phyloP scores from a whole-genome alignment of 2,113 vertebrate genomes.

The Catharus bicknelli region DNA sequence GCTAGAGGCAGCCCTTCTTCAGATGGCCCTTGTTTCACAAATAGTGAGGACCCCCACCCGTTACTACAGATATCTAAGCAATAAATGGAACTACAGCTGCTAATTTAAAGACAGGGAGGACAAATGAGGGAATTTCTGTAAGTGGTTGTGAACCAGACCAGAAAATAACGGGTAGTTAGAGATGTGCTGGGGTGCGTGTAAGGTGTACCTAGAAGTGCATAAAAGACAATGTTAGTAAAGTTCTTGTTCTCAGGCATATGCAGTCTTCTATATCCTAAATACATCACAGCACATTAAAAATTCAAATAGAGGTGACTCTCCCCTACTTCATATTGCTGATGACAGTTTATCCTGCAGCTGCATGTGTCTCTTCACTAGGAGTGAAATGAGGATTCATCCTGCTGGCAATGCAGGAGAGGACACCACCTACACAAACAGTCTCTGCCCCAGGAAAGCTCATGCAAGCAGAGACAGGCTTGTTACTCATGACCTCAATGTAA shows the following conservation, averaged over 20 bases:
- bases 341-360: not conserved
- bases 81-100: not conserved
- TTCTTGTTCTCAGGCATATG: rapidly evolving
- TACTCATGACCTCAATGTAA: not conserved
- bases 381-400: not conserved
- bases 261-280: not conserved
- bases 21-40: not conserved
- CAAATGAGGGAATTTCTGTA: not conserved
- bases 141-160: not conserved
- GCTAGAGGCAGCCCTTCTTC: not conserved
- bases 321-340: not conserved
- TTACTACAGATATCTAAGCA: not conserved
- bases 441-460: conserved; percentile 9
- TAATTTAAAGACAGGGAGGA: not conserved
- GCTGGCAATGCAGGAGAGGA: not conserved
- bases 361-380: not conserved
- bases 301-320: not conserved
- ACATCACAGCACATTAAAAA: not conserved
- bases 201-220: not conserved
- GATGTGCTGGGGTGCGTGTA: not conserved
- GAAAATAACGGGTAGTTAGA: not conserved
- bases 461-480: not conserved
- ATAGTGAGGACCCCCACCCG: not conserved
- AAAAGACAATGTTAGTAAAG: not conserved
- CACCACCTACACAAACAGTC: not conserved